These are phyloP conservation scores for Clarias fuscus DNA, from an alignment of 2,797 vertebrate genomes.

Conservation along the genomic window DNA sequence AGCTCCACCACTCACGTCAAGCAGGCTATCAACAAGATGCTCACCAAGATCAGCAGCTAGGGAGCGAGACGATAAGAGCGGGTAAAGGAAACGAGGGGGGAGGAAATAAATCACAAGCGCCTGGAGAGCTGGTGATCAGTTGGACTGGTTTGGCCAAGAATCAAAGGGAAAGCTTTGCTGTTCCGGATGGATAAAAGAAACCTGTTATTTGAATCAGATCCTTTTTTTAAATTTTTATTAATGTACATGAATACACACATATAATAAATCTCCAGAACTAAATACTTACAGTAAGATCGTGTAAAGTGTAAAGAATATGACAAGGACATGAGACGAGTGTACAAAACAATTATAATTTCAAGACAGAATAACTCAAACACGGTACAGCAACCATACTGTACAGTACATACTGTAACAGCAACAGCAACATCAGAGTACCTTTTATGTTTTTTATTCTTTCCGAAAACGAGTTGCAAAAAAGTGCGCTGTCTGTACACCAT, in stretches of 20 bases:
- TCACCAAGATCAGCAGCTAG: constrained; percentile 98
- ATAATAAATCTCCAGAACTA: not conserved
- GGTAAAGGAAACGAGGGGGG: not conserved
- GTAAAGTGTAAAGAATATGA: not conserved
- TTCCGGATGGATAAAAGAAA: not conserved
- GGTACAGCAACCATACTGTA: not conserved
- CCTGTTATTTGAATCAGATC: not conserved
- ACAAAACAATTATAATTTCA: not conserved
- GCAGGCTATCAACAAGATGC: constrained; percentile 99
- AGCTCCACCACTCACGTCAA: constrained; percentile 98
- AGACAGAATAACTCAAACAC: not conserved
- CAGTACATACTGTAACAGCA: not conserved
- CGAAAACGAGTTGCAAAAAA: constrained; percentile 41
- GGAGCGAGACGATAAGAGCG: not conserved
- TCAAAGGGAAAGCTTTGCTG: not conserved
- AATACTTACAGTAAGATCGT: not conserved
- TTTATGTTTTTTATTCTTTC: not conserved
- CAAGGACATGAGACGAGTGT: not conserved
- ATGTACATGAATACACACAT: not conserved
- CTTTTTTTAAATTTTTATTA: not conserved
- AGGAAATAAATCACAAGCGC: not conserved
- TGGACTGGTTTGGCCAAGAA: constrained; percentile 4
- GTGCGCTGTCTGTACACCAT: constrained; percentile 34
- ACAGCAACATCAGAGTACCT: no score
- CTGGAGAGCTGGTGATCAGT: not conserved